Evolutionary conservation across 2,888 invertebrate species (phyloP).

Genomic region (Pachycephus smyrnensis): DNA sequence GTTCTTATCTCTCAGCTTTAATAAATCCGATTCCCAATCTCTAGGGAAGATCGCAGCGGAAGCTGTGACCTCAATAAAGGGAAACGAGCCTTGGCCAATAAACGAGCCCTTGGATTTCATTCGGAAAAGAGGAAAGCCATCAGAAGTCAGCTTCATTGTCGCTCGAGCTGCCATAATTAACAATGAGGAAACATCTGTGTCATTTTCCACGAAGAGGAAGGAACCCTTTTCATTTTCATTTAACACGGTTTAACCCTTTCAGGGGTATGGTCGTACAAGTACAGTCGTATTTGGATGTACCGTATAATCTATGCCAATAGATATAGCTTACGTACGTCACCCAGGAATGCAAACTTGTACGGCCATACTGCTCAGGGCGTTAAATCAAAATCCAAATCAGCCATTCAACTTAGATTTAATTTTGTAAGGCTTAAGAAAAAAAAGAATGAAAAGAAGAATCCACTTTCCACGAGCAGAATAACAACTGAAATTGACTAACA

Average conservation of each 20-base stretch:
- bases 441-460: not conserved
- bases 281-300: not conserved
- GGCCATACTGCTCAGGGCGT: not conserved
- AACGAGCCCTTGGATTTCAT: not conserved
- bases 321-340: not conserved
- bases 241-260: not conserved
- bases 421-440: not conserved
- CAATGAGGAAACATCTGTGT: not conserved
- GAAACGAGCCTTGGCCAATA: not conserved
- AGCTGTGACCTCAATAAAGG: not conserved
- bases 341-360: not conserved
- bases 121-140: not conserved
- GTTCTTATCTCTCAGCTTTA: not conserved
- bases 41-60: not conserved
- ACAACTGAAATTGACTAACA: not conserved
- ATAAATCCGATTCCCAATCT: not conserved
- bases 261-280: not conserved
- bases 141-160: not conserved
- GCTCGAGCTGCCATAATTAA: not conserved
- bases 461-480: not conserved
- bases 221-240: not conserved
- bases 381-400: not conserved
- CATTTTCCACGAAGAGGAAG: not conserved
- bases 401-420: not conserved
- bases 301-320: not conserved